Base-by-base conservation (phyloP, 2,888 invertebrate genomes). In the Neoscelio sp. region DNA sequence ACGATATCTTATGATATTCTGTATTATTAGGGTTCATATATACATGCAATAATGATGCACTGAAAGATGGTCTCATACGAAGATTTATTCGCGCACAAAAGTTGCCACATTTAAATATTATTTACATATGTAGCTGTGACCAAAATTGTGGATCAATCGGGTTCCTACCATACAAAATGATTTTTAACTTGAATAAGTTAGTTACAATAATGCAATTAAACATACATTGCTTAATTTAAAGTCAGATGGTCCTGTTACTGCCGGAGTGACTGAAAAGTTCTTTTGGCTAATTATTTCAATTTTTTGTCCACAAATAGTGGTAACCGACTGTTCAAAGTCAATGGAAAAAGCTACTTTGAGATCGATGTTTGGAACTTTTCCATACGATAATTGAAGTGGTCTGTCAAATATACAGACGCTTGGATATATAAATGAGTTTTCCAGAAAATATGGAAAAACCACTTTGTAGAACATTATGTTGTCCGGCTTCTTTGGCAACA, bases 341-440 rank as follows among this genome's bases (percentile, higher is more conserved):
- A 30, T 3, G 2, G 15, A 30, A 18, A 70, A 50, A 3, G 3
- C 6, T 40, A 30, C 18, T 4, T 42, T 38, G 0, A 60, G 4
- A 33, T 70, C 17, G n/a, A 50, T 5, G 13, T 4, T 26, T 18
- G 52, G 35, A 15, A 12, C 3, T 38, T 58, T 40, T 7, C 4
- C 56, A 6, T 48, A 58, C 6, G 7, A 28, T 2, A 54, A 12
- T 28, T 70, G 38, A 1, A 26, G 48, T 2, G 56, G 26, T 0
- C 15, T 1, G 3, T 44, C 12, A 12, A 58, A 40, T 28, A 70
- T 28, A 20, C 68, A 70, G 0, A 58, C 13, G 17, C 15, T 48
- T 2, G 71, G 71, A 26, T 71, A 71, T 12, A 50, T 7, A 20
- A 33, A 60, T n/a, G 18, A 20, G 2, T 71, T 71, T 5, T 62